Percentiles rank a stretch among this genome's conserved stretches.
Conservation (phyloP, 2,888 invertebrate species). For the Cybosia mesomella region DNA sequence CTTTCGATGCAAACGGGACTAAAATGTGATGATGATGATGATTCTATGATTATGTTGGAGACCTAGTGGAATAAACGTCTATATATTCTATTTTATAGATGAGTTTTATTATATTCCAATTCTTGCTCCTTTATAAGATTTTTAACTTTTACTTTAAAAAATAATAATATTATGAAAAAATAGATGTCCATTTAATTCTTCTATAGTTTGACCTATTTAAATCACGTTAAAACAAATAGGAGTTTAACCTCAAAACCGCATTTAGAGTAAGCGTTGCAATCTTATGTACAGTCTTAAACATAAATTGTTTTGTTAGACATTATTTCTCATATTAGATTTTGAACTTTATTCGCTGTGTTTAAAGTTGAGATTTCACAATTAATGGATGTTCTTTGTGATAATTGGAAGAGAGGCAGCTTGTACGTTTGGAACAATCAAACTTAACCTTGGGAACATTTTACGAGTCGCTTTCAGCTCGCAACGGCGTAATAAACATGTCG, state of each 20-base stretch:
- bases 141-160: too few relatives aligned
- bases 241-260: conserved; percentile 74
- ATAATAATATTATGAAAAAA: too few relatives aligned
- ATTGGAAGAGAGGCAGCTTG: conserved; percentile 49
- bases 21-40: too few relatives aligned
- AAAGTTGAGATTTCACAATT: conserved; percentile 31
- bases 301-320: conserved; percentile 42
- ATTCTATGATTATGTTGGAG: too few relatives aligned
- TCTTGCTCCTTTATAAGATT: too few relatives aligned
- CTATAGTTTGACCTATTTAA: conserved; percentile 75
- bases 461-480: conserved; percentile 68
- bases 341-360: conserved; percentile 27
- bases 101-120: too few relatives aligned
- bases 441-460: conserved; percentile 79
- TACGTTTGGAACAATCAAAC: conserved; percentile 74
- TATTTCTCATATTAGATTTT: conserved; percentile 15
- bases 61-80: too few relatives aligned
- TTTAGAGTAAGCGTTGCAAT: conserved; percentile 63
- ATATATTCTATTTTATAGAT: too few relatives aligned
- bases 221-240: conserved; percentile 70
- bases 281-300: conserved; percentile 50
- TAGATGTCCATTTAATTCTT: conserved; percentile 57
- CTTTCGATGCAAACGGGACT: too few relatives aligned
- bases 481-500: conserved; percentile 72
- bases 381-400: conserved; percentile 41